Base-by-base conservation (phyloP, 2,797 vertebrate genomes). In the Strix occidentalis region DNA sequence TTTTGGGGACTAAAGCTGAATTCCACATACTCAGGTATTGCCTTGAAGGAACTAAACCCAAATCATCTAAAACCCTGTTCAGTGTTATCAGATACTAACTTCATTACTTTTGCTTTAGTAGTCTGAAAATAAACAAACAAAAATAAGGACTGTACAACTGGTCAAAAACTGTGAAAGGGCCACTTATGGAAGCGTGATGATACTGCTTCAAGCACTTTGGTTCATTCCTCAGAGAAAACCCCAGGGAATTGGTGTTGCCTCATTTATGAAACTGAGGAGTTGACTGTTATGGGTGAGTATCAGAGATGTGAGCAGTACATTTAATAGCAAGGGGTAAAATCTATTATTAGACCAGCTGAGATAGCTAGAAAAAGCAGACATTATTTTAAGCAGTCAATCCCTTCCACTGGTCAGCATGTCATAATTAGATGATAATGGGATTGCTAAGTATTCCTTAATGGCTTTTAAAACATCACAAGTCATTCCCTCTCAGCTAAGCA, bases 391-490 rank as follows among this genome's bases (percentile, higher is more conserved):
- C 50, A 88, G 53, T 68, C 72, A 71, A 12, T 91, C 41, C 9
- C 31, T 90, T 97, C 64, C 29, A 53, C 48, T 7, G 65, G 90
- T 69, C 84, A 94, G 14, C 31, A 11, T 77, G 76, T 85, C 68
- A 91, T 71, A 91, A 90, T 68, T 81, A 83, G 71, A 95, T 83
- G 51, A 70, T 89, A 83, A 96, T 80, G 41, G 68, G 23, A 70
- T 89, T 28, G 10, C 37, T 89, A 75, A 92, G 31, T 80, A 64
- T 91, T 66, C 35, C 74, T 95, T 89, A 80, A 74, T 87, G 53
- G 57, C 48, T 92, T 93, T 87, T 95, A 81, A 94, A 93, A 89
- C 33, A 85, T 41, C 29, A 29, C 18, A 91, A 79, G 56, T 80
- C 48, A 75, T 77, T 85, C 45, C 53, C 53, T 64, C 37, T 25